Evolutionary conservation across 2,888 invertebrate species (phyloP).

Genomic region (Galeopsomyia nigrocyanea): DNA sequence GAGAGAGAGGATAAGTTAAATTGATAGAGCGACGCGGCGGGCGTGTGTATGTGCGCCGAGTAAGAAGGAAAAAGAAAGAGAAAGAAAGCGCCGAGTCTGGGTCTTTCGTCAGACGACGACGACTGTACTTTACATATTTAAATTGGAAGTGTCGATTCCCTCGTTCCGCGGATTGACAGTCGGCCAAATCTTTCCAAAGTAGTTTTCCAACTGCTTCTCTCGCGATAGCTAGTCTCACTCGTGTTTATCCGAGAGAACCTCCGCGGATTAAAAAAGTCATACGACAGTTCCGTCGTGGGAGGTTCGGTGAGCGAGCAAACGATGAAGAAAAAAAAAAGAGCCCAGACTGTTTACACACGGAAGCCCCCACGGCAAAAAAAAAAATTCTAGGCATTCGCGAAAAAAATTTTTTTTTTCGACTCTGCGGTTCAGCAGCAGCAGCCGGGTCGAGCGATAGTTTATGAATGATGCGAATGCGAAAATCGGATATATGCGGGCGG

Average conservation of each 20-base stretch:
- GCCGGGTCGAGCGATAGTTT: too few relatives aligned
- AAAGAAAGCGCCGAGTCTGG: conserved; percentile 9
- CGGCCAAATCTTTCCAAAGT: conserved; percentile 29
- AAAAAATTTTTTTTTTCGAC: too few relatives aligned
- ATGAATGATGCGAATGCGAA: not conserved
- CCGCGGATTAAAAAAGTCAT: not conserved
- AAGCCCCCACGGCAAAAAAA: conserved; percentile 25
- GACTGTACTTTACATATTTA: conserved; percentile 63
- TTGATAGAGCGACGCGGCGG: conserved; percentile 52
- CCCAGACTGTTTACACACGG: conserved; percentile 27
- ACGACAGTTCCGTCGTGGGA: conserved; percentile 19
- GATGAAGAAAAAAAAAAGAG: conserved; percentile 6
- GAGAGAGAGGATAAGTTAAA: conserved; percentile 52
- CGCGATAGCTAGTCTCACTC: conserved; percentile 10
- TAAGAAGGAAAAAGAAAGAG: conserved; percentile 1
- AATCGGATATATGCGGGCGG: not conserved
- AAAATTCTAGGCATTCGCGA: too few relatives aligned
- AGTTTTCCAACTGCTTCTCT: conserved; percentile 34
- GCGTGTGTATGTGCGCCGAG: conserved; percentile 14
- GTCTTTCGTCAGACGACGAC: conserved; percentile 51
- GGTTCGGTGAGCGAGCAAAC: conserved; percentile 9
- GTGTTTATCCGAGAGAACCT: not conserved
- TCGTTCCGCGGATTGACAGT: conserved; percentile 48
- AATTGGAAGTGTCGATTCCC: conserved; percentile 64
- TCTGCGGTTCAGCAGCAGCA: too few relatives aligned